Evolutionary conservation across 2,888 invertebrate genomes (phyloP).

Genomic region (Stomorhina lunata): DNA sequence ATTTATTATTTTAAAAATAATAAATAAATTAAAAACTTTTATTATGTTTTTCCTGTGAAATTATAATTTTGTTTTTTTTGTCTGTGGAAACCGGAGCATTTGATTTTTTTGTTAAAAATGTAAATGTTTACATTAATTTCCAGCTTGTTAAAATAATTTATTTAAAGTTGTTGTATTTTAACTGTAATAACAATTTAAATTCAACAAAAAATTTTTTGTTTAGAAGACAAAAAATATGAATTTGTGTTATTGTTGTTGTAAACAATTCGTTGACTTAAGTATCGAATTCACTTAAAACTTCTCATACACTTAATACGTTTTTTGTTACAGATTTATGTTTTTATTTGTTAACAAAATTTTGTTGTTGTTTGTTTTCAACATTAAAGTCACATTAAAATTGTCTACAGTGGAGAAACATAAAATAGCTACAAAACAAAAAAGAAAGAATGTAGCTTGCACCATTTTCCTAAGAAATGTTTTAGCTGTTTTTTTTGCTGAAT

Average conservation of each 20-base stretch:
- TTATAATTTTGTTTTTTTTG: neutral
- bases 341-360: neutral
- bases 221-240: conserved; percentile 44
- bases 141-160: conserved; percentile 6
- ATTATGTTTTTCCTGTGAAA: neutral
- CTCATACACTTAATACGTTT: conserved; percentile 25
- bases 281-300: conserved; percentile 63
- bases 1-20: neutral
- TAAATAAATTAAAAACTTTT: conserved; percentile 7
- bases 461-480: no score
- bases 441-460: no score
- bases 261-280: conserved; percentile 61
- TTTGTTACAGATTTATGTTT: conserved; percentile 1
- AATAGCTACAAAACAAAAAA: conserved; percentile 25
- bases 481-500: no score
- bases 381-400: conserved; percentile 50
- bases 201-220: conserved; percentile 15
- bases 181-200: conserved; percentile 16
- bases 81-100: no score
- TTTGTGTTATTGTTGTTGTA: conserved; percentile 15
- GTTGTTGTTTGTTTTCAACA: conserved; percentile 37
- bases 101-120: no score
- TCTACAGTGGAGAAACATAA: neutral
- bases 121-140: conserved; percentile 1
- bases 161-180: conserved; percentile 8